A percentile compares a stretch with the other conserved stretches of the same genome.
These are phyloP conservation scores for Hexactinellida sp. DNA, from an alignment of 37 sponge, comb jelly and placozoan genomes.

Conservation along the genomic window DNA sequence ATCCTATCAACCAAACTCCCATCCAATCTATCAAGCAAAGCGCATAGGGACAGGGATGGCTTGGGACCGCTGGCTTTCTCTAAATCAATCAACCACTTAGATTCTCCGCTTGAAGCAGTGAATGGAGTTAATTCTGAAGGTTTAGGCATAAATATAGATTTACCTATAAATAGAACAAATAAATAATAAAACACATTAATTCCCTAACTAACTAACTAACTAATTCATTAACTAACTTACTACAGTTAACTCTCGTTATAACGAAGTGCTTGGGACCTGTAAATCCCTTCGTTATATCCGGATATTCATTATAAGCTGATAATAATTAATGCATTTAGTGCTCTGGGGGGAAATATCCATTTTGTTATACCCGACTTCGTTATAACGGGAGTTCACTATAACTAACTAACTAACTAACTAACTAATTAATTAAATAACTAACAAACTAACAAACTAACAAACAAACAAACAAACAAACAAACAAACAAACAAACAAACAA, in stretches of 20 bases:
- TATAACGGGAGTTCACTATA: too few species aligned
- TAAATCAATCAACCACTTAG: background rate
- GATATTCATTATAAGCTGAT: too few species aligned
- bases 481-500: conserved; percentile 3
- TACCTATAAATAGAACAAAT: background rate
- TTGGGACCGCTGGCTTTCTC: background rate
- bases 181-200: background rate
- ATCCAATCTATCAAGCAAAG: background rate
- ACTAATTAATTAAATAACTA: too few species aligned
- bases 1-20: background rate
- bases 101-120: background rate
- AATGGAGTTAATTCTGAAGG: background rate
- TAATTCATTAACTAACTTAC: background rate
- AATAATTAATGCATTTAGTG: too few species aligned
- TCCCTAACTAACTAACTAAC: background rate
- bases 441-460: background rate
- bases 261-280: too few species aligned
- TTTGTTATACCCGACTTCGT: too few species aligned
- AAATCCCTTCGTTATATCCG: too few species aligned
- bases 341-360: too few species aligned
- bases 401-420: too few species aligned
- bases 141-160: background rate
- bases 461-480: background rate
- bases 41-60: background rate
- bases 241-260: too few species aligned